Evolutionary conservation across 2,797 vertebrate species (phyloP).

Genomic region (Sebastes variabilis): DNA sequence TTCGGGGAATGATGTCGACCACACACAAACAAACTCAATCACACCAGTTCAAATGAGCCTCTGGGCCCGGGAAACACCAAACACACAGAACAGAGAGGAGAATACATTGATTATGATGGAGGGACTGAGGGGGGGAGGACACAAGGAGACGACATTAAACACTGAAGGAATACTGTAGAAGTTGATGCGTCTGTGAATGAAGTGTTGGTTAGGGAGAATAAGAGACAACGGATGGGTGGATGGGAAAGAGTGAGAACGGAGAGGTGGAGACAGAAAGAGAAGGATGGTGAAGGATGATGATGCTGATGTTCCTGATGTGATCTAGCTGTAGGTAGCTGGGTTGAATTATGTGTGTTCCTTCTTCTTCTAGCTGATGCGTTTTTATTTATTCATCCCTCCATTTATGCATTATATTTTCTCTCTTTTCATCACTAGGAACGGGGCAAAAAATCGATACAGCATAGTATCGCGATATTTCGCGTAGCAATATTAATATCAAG

Average conservation of each 20-base stretch:
- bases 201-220: not conserved
- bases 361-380: no score
- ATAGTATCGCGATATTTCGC: no score
- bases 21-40: constrained; percentile 87
- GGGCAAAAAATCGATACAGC: no score
- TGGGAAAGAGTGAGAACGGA: not conserved
- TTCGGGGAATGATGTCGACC: constrained; percentile 81
- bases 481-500: no score
- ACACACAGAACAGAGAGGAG: constrained; percentile 74
- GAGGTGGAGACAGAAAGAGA: no score
- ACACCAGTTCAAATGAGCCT: constrained; percentile 83
- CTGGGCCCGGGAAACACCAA: constrained; percentile 71
- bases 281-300: no score
- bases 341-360: no score
- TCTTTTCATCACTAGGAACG: no score
- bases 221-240: not conserved
- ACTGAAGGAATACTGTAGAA: constrained; percentile 45
- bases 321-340: no score
- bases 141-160: constrained; percentile 34
- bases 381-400: no score
- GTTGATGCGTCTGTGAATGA: constrained; percentile 24
- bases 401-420: no score
- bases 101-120: constrained; percentile 71
- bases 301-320: no score
- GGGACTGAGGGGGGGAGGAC: constrained; percentile 25